A percentile compares a stretch with the other conserved stretches of the same genome.
Conservation (phyloP, 2,888 invertebrate species). For the Chrysodeixis includens region DNA sequence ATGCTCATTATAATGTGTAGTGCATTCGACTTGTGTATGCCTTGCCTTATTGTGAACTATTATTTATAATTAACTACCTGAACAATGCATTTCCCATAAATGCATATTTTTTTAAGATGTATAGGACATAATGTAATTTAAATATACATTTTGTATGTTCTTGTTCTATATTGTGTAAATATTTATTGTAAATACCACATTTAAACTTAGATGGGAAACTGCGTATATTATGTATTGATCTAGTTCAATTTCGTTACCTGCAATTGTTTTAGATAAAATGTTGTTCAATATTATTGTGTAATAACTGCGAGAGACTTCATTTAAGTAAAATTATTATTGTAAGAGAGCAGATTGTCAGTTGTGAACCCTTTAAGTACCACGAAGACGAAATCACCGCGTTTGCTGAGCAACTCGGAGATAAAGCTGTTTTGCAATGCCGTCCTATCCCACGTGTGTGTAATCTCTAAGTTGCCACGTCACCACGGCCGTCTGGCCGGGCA, state of each 20-base stretch:
- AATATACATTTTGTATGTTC: conserved; percentile 36
- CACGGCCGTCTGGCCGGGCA: too few species aligned
- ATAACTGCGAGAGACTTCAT: background rate
- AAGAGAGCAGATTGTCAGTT: background rate
- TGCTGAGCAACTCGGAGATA: background rate
- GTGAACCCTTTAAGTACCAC: too few species aligned
- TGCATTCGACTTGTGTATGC: conserved; percentile 41
- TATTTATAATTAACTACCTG: conserved; percentile 40
- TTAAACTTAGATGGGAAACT: conserved; percentile 14
- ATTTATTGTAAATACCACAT: conserved; percentile 28
- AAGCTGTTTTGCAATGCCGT: background rate
- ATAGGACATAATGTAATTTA: conserved; percentile 25
- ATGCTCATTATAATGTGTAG: conserved; percentile 24
- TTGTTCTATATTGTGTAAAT: conserved; percentile 40
- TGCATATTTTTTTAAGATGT: conserved; percentile 43
- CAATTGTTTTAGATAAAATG: conserved; percentile 6
- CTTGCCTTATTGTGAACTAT: conserved; percentile 29
- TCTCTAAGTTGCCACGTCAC: background rate
- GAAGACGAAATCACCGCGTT: background rate
- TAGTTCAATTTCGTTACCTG: conserved; percentile 23
- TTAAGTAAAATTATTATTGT: background rate
- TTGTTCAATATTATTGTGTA: background rate
- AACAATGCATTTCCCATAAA: conserved; percentile 38
- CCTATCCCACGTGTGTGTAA: background rate
- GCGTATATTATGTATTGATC: conserved; percentile 10